Conservation (phyloP, 2,888 invertebrate species). For the Norana najaformis region DNA sequence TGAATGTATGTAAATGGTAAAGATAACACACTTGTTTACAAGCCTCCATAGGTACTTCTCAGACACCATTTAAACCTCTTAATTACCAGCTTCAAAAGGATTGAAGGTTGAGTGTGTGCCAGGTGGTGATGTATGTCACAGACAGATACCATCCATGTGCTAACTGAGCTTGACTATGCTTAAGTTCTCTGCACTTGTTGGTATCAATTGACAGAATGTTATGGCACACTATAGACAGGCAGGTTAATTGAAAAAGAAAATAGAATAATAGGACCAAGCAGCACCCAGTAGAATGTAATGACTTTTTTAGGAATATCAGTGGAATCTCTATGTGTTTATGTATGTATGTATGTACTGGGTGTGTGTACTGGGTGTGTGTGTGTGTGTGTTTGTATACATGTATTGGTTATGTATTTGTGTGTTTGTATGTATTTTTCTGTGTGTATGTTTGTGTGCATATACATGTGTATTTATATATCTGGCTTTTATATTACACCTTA, state of each 20-base stretch:
- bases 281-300: neutral
- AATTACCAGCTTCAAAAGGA: too few relatives aligned
- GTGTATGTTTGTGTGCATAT: too few relatives aligned
- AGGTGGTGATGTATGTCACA: constrained; percentile 1
- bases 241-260: neutral
- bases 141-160: neutral
- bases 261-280: neutral
- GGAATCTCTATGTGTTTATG: neutral
- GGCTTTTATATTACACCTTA: neutral
- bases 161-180: neutral
- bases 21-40: too few relatives aligned
- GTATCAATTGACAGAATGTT: neutral
- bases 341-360: too few relatives aligned
- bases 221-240: neutral
- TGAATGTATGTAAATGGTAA: too few relatives aligned
- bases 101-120: neutral
- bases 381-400: neutral
- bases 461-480: neutral
- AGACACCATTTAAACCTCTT: too few relatives aligned
- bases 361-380: too few relatives aligned
- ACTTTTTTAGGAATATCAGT: neutral
- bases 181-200: neutral
- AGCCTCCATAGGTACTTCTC: too few relatives aligned
- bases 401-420: neutral
- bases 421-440: too few relatives aligned